These are phyloP conservation scores for Chloroclysta siterata DNA, from an alignment of 2,888 invertebrate species.

Conservation along the genomic window DNA sequence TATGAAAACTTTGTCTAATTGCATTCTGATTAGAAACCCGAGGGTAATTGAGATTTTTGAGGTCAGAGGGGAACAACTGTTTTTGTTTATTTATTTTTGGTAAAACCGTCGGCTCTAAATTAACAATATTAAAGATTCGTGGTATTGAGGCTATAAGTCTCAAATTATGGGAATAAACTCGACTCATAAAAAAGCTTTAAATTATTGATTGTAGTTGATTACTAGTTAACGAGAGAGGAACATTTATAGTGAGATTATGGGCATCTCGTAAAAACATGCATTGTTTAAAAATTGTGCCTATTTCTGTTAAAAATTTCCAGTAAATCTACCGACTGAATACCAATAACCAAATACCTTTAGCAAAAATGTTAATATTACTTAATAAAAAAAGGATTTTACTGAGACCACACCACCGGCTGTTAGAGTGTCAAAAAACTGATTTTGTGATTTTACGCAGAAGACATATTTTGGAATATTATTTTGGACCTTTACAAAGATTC, in stretches of 20 bases:
- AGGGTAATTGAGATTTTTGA: conserved; percentile 64
- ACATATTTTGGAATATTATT: not conserved
- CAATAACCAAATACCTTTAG: not conserved
- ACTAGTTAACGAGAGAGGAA: too few relatives aligned
- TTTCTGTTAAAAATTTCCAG: not conserved
- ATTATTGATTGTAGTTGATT: too few relatives aligned
- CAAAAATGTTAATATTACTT: too few relatives aligned
- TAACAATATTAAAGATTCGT: not conserved
- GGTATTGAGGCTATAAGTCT: too few relatives aligned
- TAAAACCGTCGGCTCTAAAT: not conserved
- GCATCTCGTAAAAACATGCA: too few relatives aligned
- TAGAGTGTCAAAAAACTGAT: not conserved
- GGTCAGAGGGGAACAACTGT: conserved; percentile 56
- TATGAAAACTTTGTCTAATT: conserved; percentile 79
- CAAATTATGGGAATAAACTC: too few relatives aligned
- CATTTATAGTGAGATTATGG: too few relatives aligned
- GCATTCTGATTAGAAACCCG: conserved; percentile 69
- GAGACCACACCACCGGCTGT: not conserved
- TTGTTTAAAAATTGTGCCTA: not conserved
- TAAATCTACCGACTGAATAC: not conserved
- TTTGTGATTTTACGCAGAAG: not conserved
- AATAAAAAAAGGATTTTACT: not conserved
- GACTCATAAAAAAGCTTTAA: too few relatives aligned
- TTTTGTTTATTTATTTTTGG: conserved; percentile 5
- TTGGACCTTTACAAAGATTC: conserved; percentile 5